These are phyloP conservation scores for Coccyzus lansbergi DNA, from an alignment of 2,797 vertebrate genomes.

Conservation along the genomic window DNA sequence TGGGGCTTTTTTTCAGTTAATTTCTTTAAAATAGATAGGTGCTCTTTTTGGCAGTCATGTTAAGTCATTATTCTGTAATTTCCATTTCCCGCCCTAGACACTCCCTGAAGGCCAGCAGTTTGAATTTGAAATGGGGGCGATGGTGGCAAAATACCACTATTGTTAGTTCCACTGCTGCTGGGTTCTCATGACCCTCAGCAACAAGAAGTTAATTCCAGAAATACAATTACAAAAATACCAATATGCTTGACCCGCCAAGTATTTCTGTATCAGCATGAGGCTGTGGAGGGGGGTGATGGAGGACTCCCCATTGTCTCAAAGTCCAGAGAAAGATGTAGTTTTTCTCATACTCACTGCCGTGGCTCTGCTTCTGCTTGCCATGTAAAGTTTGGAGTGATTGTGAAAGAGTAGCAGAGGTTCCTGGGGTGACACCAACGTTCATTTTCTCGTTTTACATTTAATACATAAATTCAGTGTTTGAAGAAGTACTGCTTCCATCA, in stretches of 20 bases:
- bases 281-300: neutral
- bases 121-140: neutral
- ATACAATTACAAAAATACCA: constrained; percentile 63
- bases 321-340: neutral
- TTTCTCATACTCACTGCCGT: neutral
- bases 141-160: constrained; percentile 51
- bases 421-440: neutral
- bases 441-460: neutral
- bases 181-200: constrained; percentile 62
- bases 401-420: neutral
- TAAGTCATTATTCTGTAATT: neutral
- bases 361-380: neutral
- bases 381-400: neutral
- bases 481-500: neutral
- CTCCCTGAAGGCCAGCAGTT: neutral
- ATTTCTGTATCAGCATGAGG: constrained; percentile 45
- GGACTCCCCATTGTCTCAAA: neutral
- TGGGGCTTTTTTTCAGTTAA: neutral
- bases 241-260: constrained; percentile 56
- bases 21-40: neutral
- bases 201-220: constrained; percentile 63
- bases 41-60: neutral
- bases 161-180: constrained; percentile 34
- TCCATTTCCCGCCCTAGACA: neutral
- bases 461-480: neutral